Base-by-base conservation (phyloP, 2,888 invertebrate genomes). In the Cyaniris semiargus region DNA sequence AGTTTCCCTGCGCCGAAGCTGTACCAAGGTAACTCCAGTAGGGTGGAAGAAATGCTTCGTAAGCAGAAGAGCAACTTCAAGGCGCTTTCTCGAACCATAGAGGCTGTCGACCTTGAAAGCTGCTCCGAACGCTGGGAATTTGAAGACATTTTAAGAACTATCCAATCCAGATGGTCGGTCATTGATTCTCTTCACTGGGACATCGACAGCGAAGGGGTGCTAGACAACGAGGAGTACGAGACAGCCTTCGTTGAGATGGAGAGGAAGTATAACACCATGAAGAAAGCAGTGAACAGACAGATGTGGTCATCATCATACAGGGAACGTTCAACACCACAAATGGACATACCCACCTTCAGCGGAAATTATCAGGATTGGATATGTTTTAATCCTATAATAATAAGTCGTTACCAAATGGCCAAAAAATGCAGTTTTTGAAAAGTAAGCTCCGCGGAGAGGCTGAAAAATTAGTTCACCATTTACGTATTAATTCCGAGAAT, bases 141-240 rank as follows among this genome's bases (percentile, higher is more conserved):
- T 21, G 56, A 75, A 53, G 56, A 75, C 6, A 44, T 44, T 56
- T 56, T 75, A 31, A 27, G 18, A 21, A 31, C 58, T n/a, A 27
- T 58, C 18, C 75, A 75, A 44, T 56, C 56, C 15, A 75, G 75
- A 56, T 58, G 75, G 75, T 75, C 75, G 21, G 44, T 66, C 44
- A 71, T 53, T 8, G 76, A 76, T 34, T 70, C 76, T 31, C 70
- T 53, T 8, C 76, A 70, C 76, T 76, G 70, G 76, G 53, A 76
- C 27, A 48, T 75, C 53, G 75, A 75, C 53, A 75, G 75, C 27
- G 75, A 75, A 56, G 15, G n/a, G n/a, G n/a, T n/a, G n/a, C n/a
- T n/a, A n/a, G n/a, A n/a, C n/a, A n/a, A n/a, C n/a, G n/a, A n/a
- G n/a, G n/a, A n/a, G n/a, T n/a, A n/a, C n/a, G n/a, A n/a, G n/a